These are phyloP conservation scores for Halichoeres trimaculatus DNA, from an alignment of 2,113 vertebrate genomes.

Conservation along the genomic window DNA sequence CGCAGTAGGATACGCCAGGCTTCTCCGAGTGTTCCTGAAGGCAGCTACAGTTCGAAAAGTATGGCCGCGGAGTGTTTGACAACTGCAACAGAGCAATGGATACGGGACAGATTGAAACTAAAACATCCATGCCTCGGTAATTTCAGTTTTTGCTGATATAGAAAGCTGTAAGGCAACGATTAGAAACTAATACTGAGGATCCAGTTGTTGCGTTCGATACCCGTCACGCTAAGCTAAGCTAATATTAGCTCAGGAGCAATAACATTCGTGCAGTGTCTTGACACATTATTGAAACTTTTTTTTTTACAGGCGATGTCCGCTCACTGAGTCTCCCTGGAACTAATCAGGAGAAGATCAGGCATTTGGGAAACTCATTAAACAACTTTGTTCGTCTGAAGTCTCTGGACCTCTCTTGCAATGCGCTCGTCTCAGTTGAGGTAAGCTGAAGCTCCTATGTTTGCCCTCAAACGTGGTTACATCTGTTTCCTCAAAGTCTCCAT, in stretches of 20 bases:
- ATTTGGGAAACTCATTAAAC: slow-evolving; percentile 82
- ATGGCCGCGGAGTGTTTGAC: slow-evolving; percentile 82
- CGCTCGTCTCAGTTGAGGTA: slow-evolving; percentile 83
- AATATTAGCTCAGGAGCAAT: slow-evolving; percentile 4
- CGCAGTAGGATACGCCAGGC: too few species aligned
- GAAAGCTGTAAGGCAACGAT: background rate
- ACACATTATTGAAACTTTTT: background rate
- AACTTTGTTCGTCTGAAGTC: slow-evolving; percentile 83
- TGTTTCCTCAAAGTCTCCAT: too few species aligned
- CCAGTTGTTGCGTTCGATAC: background rate
- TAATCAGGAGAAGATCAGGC: slow-evolving; percentile 84
- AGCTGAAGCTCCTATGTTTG: background rate
- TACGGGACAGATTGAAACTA: slow-evolving; percentile 79
- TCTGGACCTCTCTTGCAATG: slow-evolving; percentile 85
- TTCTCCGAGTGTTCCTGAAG: slow-evolving; percentile 4
- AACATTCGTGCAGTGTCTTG: background rate
- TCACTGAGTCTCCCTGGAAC: slow-evolving; percentile 86
- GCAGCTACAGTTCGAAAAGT: slow-evolving; percentile 68
- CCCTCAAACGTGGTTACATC: background rate
- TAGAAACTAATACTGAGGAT: background rate
- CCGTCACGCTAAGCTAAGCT: slow-evolving; percentile 14
- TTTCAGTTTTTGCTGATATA: background rate
- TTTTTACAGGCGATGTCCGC: slow-evolving; percentile 79
- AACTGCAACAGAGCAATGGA: slow-evolving; percentile 81
- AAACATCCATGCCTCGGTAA: slow-evolving; percentile 83